Percentiles rank a stretch among this genome's conserved stretches.
Evolutionary conservation across 1,140 invertebrate genomes (phyloP).

Genomic region (Mesaphorura yosii): DNA sequence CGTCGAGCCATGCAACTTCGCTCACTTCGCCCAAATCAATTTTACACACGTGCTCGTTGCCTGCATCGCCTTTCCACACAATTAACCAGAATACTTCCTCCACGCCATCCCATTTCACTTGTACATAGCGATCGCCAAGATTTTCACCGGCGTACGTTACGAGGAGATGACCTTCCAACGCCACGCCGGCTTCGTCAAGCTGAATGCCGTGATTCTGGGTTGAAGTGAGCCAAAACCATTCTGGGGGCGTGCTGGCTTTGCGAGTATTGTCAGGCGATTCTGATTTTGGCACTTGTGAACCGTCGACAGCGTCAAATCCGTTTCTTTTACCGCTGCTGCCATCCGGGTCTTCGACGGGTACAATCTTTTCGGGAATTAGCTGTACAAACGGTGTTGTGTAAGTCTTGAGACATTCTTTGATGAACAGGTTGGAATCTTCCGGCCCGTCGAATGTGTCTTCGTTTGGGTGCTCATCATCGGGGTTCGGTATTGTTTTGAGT

Average conservation of each 20-base stretch:
- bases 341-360: not conserved
- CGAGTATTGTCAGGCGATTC: not conserved
- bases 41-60: constrained; percentile 21
- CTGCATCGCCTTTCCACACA: constrained; percentile 21
- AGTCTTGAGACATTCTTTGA: constrained; percentile 70
- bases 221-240: constrained; percentile 26
- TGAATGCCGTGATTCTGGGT: constrained; percentile 20
- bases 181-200: constrained; percentile 29
- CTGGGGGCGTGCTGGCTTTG: constrained; percentile 13
- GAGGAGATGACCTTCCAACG: constrained; percentile 19
- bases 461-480: constrained; percentile 4
- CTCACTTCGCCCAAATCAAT: constrained; percentile 24
- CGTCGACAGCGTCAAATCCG: constrained; percentile 12
- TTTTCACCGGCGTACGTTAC: constrained; percentile 22
- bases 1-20: constrained; percentile 25
- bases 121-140: constrained; percentile 23
- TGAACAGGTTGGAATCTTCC: constrained; percentile 54
- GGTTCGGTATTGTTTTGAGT: constrained; percentile 17
- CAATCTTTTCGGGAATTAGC: constrained; percentile 4
- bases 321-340: not conserved
- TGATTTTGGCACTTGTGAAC: constrained; percentile 7
- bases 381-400: constrained; percentile 50
- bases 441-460: constrained; percentile 11
- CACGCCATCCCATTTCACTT: constrained; percentile 29
- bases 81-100: constrained; percentile 28